Conservation (phyloP, 2,888 invertebrate species). For the Pachydiplax longipennis region DNA sequence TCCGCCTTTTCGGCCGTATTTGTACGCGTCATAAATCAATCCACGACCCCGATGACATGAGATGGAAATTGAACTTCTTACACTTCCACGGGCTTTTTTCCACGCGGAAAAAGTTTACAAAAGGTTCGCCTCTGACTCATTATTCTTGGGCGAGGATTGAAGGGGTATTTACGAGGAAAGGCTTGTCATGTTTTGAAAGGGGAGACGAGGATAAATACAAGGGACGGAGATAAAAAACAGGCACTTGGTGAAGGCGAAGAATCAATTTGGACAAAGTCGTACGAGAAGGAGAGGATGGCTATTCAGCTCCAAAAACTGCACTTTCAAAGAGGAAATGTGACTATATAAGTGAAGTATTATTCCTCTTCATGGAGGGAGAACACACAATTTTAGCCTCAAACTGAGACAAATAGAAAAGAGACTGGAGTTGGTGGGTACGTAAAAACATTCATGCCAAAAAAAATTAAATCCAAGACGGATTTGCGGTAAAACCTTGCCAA, state of each 20-base stretch:
- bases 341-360: no score
- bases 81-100: not conserved
- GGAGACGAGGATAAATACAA: not conserved
- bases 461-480: no score
- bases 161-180: not conserved
- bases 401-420: no score
- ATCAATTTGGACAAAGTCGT: not conserved
- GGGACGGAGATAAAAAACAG: not conserved
- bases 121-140: not conserved
- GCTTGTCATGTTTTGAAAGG: not conserved
- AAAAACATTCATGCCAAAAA: no score
- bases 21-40: not conserved
- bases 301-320: no score
- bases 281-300: not conserved
- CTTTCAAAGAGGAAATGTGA: no score
- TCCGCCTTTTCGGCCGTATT: no score
- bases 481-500: no score
- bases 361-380: no score
- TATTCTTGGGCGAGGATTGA: not conserved
- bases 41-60: not conserved
- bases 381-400: no score
- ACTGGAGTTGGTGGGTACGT: no score
- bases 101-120: not conserved
- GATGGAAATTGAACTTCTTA: not conserved
- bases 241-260: not conserved